These are phyloP conservation scores for Thera obeliscata DNA, from an alignment of 2,888 invertebrate genomes.

Conservation along the genomic window DNA sequence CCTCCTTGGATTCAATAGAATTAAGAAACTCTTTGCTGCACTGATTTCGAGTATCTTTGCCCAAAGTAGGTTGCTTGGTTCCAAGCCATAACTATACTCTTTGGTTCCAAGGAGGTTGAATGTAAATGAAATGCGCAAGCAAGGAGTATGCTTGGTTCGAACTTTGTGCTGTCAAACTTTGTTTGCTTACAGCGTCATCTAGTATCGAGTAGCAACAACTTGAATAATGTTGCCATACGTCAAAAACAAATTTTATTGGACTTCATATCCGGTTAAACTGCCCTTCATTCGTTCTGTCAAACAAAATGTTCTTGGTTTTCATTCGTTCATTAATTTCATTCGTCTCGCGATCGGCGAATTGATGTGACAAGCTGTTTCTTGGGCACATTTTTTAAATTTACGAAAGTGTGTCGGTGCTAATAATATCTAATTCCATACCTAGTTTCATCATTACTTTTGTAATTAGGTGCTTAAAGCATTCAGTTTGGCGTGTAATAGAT, in stretches of 20 bases:
- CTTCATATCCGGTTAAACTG: constrained; percentile 5
- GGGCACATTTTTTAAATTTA: constrained; percentile 27
- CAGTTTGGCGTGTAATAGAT: constrained; percentile 4
- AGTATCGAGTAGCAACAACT: constrained; percentile 19
- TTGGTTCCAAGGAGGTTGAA: too few relatives aligned
- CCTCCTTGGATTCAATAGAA: too few relatives aligned
- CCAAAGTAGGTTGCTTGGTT: too few relatives aligned
- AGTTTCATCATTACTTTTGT: constrained; percentile 5
- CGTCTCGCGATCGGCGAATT: constrained; percentile 8
- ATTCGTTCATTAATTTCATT: constrained; percentile 2
- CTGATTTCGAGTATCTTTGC: too few relatives aligned
- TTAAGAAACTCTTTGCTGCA: too few relatives aligned
- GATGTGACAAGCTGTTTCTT: constrained; percentile 11
- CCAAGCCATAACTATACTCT: too few relatives aligned
- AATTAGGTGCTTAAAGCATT: constrained; percentile 6
- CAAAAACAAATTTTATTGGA: constrained; percentile 1
- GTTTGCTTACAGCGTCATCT: constrained; percentile 16
- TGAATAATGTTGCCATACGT: constrained; percentile 6
- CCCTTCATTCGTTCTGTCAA: background rate
- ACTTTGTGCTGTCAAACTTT: background rate
- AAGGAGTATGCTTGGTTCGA: too few relatives aligned
- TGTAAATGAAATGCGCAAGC: too few relatives aligned
- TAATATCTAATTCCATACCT: constrained; percentile 1
- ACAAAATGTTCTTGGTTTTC: background rate
- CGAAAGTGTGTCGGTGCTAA: constrained; percentile 22